Evolutionary conservation across 2,113 vertebrate species (phyloP), one percentile per base, ranked within the genome.

Genomic region (Melanostigma gelatinosum): DNA sequence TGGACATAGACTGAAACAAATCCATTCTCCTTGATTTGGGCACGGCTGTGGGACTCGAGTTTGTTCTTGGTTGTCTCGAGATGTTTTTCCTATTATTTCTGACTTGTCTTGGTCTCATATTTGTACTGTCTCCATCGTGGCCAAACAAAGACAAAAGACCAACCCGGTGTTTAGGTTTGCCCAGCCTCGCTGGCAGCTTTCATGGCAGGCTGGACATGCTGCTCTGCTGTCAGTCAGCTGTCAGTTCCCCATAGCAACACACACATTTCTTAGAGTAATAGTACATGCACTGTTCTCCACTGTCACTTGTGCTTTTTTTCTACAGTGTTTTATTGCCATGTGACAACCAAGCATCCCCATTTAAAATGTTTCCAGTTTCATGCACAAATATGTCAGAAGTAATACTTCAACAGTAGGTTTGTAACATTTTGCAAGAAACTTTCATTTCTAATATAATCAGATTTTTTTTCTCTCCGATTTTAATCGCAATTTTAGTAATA

Each of bases 221-320:
- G 69, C 52, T 57, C 34, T 57, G 55, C 55, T 46, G 57, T 61
- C 70, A 34, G 16, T 50, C 65, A 67, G 24, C 64, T 42, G 62
- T 65, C 64, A 58, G 16, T 27, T 70, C 22, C 13, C 22, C 22
- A 24, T 34, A 9, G n/a, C 5, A n/a, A 55, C 52, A 55, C 52
- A 72, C 9, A 60, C 6, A 58, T 16, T 8, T 8, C 38, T 57
- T 11, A 42, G n/a, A 29, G 52, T 18, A 40, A 42, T 72, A 57
- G 18, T 7, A 40, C 22, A 40, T 27, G 34, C 2, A 8, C 24
- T 15, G 4, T 52, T 60, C 6, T 58, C 12, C 6, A 29, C n/a
- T 40, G 48, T 52, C 4, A 13, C 48, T 12, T 34, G 22, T 48
- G 64, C 54, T 70, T 36, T 22, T 36, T 36, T 54, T 55, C 4